Base-by-base conservation (phyloP, 1,140 invertebrate genomes). In the Drosophila tristis region DNA sequence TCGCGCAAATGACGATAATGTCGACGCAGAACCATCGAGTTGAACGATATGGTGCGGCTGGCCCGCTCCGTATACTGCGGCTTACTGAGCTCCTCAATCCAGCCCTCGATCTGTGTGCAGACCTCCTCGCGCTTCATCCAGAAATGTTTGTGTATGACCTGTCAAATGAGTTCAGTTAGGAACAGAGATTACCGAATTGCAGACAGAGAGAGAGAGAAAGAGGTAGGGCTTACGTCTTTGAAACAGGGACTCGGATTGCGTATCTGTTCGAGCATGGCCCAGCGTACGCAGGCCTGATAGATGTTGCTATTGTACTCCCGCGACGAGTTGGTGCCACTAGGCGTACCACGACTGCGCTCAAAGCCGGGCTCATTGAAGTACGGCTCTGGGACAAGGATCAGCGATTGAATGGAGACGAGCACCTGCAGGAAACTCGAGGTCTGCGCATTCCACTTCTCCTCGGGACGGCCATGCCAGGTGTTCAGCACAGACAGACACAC, bases 291-390 rank as follows among this genome's bases (percentile, higher is more conserved):
- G 5, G 98, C 98, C 93, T 98, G 97, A 92, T 97, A 96, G 82
- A 99, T 98, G 92, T 98, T 98, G 70, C 97, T 96, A 93, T 99
- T 98, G 93, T 99, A 99, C 92, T 98, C 98, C 80, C 96, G 94
- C 78, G 96, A 97, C 92, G 96, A 97, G 91, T 96, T 96, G 78
- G 95, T 97, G 70, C 97, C 98, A 26, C 96, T 95, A 20, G 97
- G 95, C 50, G 97, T 98, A 53, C 97, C 97, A 43, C 97, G 94
- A 60, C 96, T 97, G 68, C 98, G 94, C 93, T 99, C 98, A 93
- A 98, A 99, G 23, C 98, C 98, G 23, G 98, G 98, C 92, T 99
- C 98, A 93, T 99, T 99, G 93, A 99, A 99, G 92, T 99, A 99
- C 7, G 98, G 98, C 92, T 99, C 98, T 42, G 96, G 96, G 13